A percentile compares a stretch with the other conserved stretches of the same genome.
These are phyloP conservation scores for Ctenosaura bakeri DNA, from an alignment of 2,797 vertebrate species.

Conservation along the genomic window DNA sequence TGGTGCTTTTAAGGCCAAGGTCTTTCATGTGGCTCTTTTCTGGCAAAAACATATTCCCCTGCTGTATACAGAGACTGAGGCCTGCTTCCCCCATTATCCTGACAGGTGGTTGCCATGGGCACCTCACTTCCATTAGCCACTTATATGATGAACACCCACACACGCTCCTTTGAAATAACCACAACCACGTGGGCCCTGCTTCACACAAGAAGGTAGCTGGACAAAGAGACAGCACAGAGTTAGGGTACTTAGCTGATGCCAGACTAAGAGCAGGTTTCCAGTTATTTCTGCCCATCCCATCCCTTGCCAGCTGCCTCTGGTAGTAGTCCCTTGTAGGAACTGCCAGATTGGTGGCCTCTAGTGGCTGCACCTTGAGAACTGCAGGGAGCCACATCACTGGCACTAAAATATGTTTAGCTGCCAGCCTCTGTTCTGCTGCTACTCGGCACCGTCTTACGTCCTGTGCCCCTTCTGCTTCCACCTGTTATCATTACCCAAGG, in stretches of 20 bases:
- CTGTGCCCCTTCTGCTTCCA: not conserved
- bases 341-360: not conserved
- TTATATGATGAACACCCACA: not conserved
- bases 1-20: not conserved
- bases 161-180: not conserved
- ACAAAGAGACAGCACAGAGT: not conserved
- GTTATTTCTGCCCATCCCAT: not conserved
- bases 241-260: too few species aligned
- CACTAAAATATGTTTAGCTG: not conserved
- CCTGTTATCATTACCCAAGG: not conserved
- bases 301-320: too few species aligned
- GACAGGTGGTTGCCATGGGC: not conserved
- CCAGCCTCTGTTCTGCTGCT: not conserved
- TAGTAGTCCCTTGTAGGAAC: not conserved
- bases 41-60: not conserved
- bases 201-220: not conserved
- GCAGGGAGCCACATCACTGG: not conserved
- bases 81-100: not conserved
- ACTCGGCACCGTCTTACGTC: not conserved
- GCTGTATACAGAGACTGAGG: not conserved
- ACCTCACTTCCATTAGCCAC: not conserved
- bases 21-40: not conserved
- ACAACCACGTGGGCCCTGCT: not conserved
- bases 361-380: not conserved
- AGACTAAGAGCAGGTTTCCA: not conserved